Percentiles rank a stretch among this genome's conserved stretches.
These are phyloP conservation scores for Dynastes maya DNA, from an alignment of 2,888 invertebrate genomes.

Conservation along the genomic window DNA sequence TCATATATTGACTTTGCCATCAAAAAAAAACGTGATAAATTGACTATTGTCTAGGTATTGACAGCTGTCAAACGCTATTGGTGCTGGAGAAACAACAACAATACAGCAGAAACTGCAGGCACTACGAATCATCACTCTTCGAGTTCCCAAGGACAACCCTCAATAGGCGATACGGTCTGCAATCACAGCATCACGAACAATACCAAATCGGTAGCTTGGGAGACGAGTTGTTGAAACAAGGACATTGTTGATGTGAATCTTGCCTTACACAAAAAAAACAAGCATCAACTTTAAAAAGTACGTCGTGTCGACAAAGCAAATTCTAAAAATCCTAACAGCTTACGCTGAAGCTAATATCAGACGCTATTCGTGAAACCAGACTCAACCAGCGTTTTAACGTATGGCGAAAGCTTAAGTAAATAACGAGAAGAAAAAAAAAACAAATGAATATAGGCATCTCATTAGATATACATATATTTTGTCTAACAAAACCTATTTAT, in stretches of 20 bases:
- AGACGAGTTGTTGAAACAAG: constrained; percentile 72
- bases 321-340: background rate
- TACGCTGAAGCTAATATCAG: constrained; percentile 11
- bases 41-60: constrained; percentile 72
- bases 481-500: background rate
- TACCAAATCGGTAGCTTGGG: constrained; percentile 71
- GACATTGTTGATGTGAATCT: constrained; percentile 16
- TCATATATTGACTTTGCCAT: background rate
- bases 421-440: constrained; percentile 7
- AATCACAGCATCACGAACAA: constrained; percentile 81
- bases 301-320: constrained; percentile 17
- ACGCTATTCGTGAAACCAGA: constrained; percentile 27
- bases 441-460: background rate
- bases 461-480: background rate
- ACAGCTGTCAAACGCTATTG: constrained; percentile 79
- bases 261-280: constrained; percentile 16
- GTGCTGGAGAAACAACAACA: constrained; percentile 70
- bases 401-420: constrained; percentile 3
- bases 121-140: constrained; percentile 80
- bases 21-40: constrained; percentile 32
- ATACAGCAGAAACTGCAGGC: constrained; percentile 73
- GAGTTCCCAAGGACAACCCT: constrained; percentile 86
- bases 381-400: background rate
- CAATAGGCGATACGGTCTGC: constrained; percentile 84
- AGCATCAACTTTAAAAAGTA: constrained; percentile 2